Evolutionary conservation across 2,888 invertebrate species (phyloP).

Genomic region (Nomada hirtipes): DNA sequence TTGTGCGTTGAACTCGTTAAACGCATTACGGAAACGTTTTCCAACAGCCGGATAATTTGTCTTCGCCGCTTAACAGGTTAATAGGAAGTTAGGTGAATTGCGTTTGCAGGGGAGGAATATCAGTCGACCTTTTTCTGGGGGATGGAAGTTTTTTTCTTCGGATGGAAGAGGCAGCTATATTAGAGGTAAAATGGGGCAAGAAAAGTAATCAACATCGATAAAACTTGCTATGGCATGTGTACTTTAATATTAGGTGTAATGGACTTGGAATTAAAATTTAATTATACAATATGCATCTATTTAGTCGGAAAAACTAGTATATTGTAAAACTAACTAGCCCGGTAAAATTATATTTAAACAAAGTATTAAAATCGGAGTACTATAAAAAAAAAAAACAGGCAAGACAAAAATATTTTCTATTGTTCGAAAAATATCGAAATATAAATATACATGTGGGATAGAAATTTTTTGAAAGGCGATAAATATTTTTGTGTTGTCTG

Average conservation of each 20-base stretch:
- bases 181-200: not conserved
- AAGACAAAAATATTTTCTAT: too few relatives aligned
- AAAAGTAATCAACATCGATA: not conserved
- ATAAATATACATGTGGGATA: too few relatives aligned
- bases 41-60: constrained; percentile 3
- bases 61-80: constrained; percentile 39
- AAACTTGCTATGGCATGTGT: not conserved
- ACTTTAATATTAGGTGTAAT: not conserved
- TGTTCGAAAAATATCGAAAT: too few relatives aligned
- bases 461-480: too few relatives aligned
- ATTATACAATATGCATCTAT: too few relatives aligned
- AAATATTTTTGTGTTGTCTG: too few relatives aligned
- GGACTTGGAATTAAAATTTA: not conserved
- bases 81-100: constrained; percentile 65
- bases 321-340: too few relatives aligned
- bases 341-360: too few relatives aligned
- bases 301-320: too few relatives aligned
- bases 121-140: constrained; percentile 50
- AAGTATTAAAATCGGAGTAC: too few relatives aligned
- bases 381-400: too few relatives aligned
- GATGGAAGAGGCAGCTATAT: not conserved
- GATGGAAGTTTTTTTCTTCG: constrained; percentile 16
- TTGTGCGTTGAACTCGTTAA: not conserved
- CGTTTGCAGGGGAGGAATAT: constrained; percentile 59
- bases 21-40: not conserved